Evolutionary conservation across 2,888 invertebrate genomes (phyloP), one percentile per base, ranked within the genome.

Genomic region (Leptinotarsa haldemani): DNA sequence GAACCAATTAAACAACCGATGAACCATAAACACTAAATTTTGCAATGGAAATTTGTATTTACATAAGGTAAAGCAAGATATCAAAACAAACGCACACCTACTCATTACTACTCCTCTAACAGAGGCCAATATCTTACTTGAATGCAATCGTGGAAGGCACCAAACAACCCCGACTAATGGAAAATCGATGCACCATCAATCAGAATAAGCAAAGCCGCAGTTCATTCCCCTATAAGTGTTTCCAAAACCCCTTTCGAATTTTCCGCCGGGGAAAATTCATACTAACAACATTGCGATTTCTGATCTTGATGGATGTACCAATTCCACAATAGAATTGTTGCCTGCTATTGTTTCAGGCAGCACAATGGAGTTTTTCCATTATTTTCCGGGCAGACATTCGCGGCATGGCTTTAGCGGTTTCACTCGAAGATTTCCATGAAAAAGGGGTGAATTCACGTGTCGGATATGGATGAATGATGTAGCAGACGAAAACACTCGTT

Each of bases 141-240:
- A n/a, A n/a, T 50, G n/a, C 50, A 50, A 3, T n/a, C 50, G 4
- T n/a, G 56, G 12, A 4, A 20, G 20, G 20, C 13, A 22, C 56
- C 22, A 20, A 40, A 16, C 61, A 4, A 3, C 25, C 40, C 61
- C 16, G 30, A 61, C 61, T 61, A 61, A 61, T 61, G 61, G 61
- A 61, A 61, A 61, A 61, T 61, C 61, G 20, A 61, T 30, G 18
- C 61, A 16, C n/a, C 16, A 40, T 30, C 9, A 30, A 40, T 61
- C n/a, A 18, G 40, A 61, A 61, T 61, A 61, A 15, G 61, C 18
- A 61, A 61, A 61, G 30, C 30, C 40, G 25, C 61, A 12, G 61
- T 61, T 61, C 20, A 61, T 61, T 61, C 40, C 61, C 5, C 16
- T n/a, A 12, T 61, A 22, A 56, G 56, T 56, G 56, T 56, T 56